Base-by-base conservation (phyloP, 1,140 invertebrate species). In the Chrysoperla carnea region DNA sequence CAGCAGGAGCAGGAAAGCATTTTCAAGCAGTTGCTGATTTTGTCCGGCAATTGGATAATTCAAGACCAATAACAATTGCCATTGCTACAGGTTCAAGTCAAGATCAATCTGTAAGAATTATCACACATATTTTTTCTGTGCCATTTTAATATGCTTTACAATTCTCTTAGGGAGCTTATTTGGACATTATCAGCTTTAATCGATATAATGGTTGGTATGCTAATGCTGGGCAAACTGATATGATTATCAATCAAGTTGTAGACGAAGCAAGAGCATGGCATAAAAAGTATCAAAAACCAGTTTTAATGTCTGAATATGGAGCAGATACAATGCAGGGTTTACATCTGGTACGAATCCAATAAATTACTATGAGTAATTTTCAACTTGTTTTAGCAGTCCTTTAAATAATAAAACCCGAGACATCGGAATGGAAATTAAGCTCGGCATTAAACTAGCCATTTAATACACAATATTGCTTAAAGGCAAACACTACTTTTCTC, bases 171-270 rank as follows among this genome's bases (percentile, higher is more conserved):
- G 70, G 65, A 7, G 58, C 70, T 50, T 78, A 77, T 53, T 63
- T 95, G 41, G 93, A 97, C 59, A 74, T 97, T 13, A 81, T 97
- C 42, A 88, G 88, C 56, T 82, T 97, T 51, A 98, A 98, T 66
- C 72, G 86, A 33, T 97, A 97, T 60, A 92, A 84, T 59, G 84
- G 74, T 1, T 98, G 94, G 93, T 98, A 98, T 59, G 59, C 59
- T 1, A 82, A 94, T 59, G 65, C 83, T 0, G 92, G 91, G 0
- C 71, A 78, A 40, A 54, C 84, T 13, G 78, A 86, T 47, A 73
- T 84, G 55, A 85, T 95, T 28, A 66, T 71, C 1, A 52, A 60
- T 3, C 72, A 78, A 45, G 74, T 96, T 1, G 61, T 76, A 17
- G 65, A 72, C 15, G 86, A 95, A 60, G 78, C 91, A 9, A 65